These are phyloP conservation scores for Ecliptopera silaceata DNA, from an alignment of 2,888 invertebrate species.

Conservation along the genomic window DNA sequence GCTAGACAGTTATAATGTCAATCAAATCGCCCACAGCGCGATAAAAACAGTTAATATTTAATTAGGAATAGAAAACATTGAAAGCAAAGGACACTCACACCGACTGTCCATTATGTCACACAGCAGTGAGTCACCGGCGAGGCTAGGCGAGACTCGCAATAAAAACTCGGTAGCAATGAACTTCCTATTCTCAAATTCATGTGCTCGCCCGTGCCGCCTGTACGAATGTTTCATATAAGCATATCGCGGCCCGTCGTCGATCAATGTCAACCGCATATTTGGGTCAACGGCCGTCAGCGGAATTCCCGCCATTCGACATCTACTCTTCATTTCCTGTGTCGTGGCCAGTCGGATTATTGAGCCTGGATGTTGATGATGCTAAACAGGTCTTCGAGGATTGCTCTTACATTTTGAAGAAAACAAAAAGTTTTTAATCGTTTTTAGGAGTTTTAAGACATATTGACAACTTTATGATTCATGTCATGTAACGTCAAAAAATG, in stretches of 20 bases:
- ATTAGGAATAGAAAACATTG: constrained; percentile 32
- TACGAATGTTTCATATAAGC: constrained; percentile 68
- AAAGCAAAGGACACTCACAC: constrained; percentile 43
- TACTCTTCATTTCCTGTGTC: constrained; percentile 69
- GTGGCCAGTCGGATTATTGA: constrained; percentile 48
- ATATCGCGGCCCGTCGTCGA: constrained; percentile 76
- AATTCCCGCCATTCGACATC: constrained; percentile 66
- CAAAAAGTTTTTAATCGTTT: background rate
- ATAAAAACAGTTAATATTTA: constrained; percentile 8
- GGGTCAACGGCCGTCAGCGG: constrained; percentile 77
- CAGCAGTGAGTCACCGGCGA: constrained; percentile 59
- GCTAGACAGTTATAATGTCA: constrained; percentile 36
- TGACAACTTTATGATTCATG: background rate
- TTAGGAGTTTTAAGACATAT: background rate
- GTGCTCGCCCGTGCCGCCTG: constrained; percentile 43
- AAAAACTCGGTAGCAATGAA: constrained; percentile 71
- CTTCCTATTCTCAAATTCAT: constrained; percentile 67
- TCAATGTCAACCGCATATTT: constrained; percentile 82
- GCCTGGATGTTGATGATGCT: constrained; percentile 18
- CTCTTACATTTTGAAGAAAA: background rate
- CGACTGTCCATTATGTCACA: constrained; percentile 33
- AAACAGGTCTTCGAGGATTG: constrained; percentile 8
- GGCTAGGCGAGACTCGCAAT: constrained; percentile 57
- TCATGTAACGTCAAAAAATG: background rate
- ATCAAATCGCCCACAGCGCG: constrained; percentile 6